Evolutionary conservation across 2,113 vertebrate species (phyloP).

Genomic region (Engraulis encrasicolus): DNA sequence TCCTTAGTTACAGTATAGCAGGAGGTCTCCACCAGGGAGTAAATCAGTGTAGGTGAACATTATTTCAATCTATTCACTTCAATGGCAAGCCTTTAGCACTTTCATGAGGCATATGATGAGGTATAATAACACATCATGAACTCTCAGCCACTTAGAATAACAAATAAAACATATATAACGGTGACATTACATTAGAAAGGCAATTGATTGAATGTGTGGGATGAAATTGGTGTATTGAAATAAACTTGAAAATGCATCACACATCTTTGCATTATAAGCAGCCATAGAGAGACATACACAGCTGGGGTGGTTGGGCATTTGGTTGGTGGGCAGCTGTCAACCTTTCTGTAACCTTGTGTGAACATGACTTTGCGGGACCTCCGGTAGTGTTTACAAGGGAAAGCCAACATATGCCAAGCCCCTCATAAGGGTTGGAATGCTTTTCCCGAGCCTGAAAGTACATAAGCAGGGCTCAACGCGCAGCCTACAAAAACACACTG

Average conservation of each 20-base stretch:
- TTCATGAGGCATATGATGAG: too few relatives aligned
- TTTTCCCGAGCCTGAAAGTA: too few relatives aligned
- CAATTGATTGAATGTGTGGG: too few relatives aligned
- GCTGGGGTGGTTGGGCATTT: neutral
- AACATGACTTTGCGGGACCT: neutral
- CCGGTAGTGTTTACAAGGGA: neutral
- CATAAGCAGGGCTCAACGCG: neutral
- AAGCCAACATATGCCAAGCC: neutral
- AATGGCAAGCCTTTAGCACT: too few relatives aligned
- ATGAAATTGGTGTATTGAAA: too few relatives aligned
- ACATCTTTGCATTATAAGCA: neutral
- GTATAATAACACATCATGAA: neutral
- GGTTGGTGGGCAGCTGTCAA: neutral
- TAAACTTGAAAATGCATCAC: neutral
- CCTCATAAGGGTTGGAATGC: too few relatives aligned
- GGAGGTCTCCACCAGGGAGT: too few relatives aligned
- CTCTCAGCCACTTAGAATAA: neutral
- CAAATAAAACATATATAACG: neutral
- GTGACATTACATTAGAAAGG: too few relatives aligned
- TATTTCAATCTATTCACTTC: too few relatives aligned
- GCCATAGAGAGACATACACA: neutral
- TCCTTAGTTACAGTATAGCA: too few relatives aligned
- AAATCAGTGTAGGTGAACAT: too few relatives aligned
- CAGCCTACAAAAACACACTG: neutral
- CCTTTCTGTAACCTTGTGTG: neutral